Conservation (phyloP, 1,140 invertebrate genomes). For the Saccostrea glomerata region DNA sequence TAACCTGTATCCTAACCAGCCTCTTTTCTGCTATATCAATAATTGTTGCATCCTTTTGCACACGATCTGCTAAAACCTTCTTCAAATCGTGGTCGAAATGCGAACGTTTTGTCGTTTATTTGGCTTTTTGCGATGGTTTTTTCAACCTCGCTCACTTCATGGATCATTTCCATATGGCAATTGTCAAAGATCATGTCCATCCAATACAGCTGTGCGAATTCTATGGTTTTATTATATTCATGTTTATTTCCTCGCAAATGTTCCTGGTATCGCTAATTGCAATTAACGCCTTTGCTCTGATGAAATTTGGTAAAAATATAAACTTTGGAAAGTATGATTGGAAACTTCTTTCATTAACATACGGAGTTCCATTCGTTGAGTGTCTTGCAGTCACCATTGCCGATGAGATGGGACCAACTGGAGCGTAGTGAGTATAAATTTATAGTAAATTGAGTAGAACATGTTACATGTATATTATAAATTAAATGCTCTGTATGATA, state of each 20-base stretch:
- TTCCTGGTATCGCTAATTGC: slow-evolving; percentile 60
- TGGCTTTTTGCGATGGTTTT: slow-evolving; percentile 57
- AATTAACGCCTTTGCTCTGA: slow-evolving; percentile 60
- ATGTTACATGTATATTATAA: too few species aligned
- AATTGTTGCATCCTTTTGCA: slow-evolving; percentile 29
- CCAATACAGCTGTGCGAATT: slow-evolving; percentile 56
- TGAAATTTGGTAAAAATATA: slow-evolving; percentile 54
- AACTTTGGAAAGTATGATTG: slow-evolving; percentile 57
- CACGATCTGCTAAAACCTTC: not conserved
- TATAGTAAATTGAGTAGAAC: too few species aligned
- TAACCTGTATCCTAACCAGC: slow-evolving; percentile 38
- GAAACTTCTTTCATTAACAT: slow-evolving; percentile 51
- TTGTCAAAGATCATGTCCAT: slow-evolving; percentile 51
- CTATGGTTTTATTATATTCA: slow-evolving; percentile 58
- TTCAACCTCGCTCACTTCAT: slow-evolving; percentile 58
- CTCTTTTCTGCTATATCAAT: slow-evolving; percentile 3
- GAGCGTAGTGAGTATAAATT: slow-evolving; percentile 58
- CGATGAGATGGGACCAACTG: slow-evolving; percentile 58
- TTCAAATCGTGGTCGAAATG: slow-evolving; percentile 42
- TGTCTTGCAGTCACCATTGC: slow-evolving; percentile 48
- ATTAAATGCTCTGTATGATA: too few species aligned
- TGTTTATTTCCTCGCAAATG: slow-evolving; percentile 58
- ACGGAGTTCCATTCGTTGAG: slow-evolving; percentile 47
- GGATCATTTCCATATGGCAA: slow-evolving; percentile 58
- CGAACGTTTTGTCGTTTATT: slow-evolving; percentile 58